These are phyloP conservation scores for Nasonia oneida DNA, from an alignment of 2,888 invertebrate species.

Conservation along the genomic window DNA sequence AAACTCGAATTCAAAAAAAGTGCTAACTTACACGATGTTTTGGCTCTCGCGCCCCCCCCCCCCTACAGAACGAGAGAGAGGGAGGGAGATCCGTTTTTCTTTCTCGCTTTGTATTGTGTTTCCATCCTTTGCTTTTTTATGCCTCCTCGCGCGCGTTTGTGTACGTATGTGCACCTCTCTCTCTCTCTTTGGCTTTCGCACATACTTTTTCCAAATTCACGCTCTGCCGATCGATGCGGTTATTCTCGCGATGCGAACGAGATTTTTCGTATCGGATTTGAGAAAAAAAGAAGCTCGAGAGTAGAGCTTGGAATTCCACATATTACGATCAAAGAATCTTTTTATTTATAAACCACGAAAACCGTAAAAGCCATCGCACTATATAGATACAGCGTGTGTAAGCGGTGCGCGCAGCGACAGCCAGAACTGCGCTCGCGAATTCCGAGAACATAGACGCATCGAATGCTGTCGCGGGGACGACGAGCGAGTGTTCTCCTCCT, in stretches of 20 bases:
- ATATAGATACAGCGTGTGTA: too few species aligned
- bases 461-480: slow-evolving; percentile 16
- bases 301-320: neutral
- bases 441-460: slow-evolving; percentile 49
- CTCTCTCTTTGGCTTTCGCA: neutral
- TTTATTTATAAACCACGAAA: too few species aligned
- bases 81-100: neutral
- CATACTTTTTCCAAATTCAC: neutral
- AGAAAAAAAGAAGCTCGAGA: too few species aligned
- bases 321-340: neutral
- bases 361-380: too few species aligned
- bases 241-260: neutral
- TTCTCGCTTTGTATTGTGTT: slow-evolving; percentile 32
- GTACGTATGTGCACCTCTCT: neutral
- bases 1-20: slow-evolving; percentile 59
- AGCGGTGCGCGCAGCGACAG: too few species aligned
- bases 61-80: too few species aligned
- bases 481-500: neutral
- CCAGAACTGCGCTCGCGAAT: slow-evolving; percentile 30
- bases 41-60: slow-evolving; percentile 33
- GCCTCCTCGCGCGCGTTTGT: neutral
- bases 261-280: neutral
- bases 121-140: slow-evolving; percentile 43
- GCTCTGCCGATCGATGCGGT: neutral
- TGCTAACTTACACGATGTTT: slow-evolving; percentile 60